Conservation (phyloP, 2,797 vertebrate species). For the Anas flavirostris region DNA sequence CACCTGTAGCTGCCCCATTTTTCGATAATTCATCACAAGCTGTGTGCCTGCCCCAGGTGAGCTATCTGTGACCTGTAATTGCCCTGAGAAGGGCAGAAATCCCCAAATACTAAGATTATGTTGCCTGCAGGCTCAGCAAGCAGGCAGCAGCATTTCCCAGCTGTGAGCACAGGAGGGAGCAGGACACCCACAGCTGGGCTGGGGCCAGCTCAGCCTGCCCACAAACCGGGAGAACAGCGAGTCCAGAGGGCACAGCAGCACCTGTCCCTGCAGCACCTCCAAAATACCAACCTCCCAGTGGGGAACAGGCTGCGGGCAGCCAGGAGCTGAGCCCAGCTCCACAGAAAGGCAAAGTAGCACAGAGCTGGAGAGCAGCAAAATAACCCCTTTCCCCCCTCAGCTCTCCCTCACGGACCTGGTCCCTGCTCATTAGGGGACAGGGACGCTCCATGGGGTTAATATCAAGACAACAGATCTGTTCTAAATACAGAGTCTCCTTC, state of each 20-base stretch:
- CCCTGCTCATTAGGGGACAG: neutral
- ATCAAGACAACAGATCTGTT: neutral
- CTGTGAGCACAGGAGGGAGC: no score
- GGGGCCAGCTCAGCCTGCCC: neutral
- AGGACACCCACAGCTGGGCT: neutral
- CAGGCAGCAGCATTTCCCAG: neutral
- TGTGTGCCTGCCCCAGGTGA: neutral
- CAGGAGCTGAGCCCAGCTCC: neutral
- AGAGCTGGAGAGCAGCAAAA: neutral
- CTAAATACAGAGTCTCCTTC: neutral
- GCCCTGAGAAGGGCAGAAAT: neutral
- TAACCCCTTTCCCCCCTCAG: neutral
- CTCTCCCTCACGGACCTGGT: fast-evolving
- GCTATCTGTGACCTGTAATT: neutral
- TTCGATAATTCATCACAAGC: neutral
- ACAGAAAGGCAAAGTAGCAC: neutral
- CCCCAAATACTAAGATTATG: fast-evolving
- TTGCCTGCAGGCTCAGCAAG: neutral
- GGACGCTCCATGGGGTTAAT: fast-evolving
- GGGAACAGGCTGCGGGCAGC: neutral
- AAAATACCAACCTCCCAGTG: fast-evolving
- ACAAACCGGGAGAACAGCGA: neutral
- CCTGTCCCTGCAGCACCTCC: neutral
- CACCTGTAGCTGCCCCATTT: neutral
- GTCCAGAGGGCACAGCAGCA: neutral